Conservation (phyloP, 2,797 vertebrate species). For the Alosa sapidissima region DNA sequence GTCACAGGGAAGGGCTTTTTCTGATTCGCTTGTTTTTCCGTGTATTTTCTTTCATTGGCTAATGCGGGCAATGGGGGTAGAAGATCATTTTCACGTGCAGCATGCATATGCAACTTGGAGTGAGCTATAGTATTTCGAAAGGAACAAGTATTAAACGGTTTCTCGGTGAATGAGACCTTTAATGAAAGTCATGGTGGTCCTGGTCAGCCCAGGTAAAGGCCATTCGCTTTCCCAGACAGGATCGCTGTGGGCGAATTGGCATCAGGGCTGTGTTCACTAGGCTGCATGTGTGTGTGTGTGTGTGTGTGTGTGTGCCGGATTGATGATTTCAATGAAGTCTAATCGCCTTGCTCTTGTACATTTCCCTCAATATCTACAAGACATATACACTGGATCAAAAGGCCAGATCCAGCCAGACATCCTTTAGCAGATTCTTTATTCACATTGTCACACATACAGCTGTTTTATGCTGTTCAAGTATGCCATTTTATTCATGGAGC, state of each 20-base stretch:
- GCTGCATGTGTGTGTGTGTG: slow-evolving; percentile 1
- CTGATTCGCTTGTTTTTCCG: too few species aligned
- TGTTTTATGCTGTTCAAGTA: too few species aligned
- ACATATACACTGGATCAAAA: not conserved
- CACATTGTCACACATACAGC: not conserved
- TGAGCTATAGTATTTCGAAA: too few species aligned
- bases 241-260: not conserved
- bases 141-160: too few species aligned
- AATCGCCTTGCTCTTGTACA: not conserved
- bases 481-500: too few species aligned
- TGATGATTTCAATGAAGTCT: not conserved
- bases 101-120: too few species aligned
- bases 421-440: not conserved
- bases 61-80: too few species aligned
- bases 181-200: slow-evolving; percentile 4
- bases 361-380: not conserved
- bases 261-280: not conserved
- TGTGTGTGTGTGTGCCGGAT: not conserved
- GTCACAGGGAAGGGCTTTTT: too few species aligned
- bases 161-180: too few species aligned
- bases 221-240: not conserved
- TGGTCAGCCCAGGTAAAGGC: not conserved
- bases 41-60: too few species aligned
- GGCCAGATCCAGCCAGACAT: not conserved
- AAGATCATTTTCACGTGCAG: too few species aligned